These are phyloP conservation scores for Drosophila ustulata DNA, from an alignment of 2,888 invertebrate species.

Conservation along the genomic window DNA sequence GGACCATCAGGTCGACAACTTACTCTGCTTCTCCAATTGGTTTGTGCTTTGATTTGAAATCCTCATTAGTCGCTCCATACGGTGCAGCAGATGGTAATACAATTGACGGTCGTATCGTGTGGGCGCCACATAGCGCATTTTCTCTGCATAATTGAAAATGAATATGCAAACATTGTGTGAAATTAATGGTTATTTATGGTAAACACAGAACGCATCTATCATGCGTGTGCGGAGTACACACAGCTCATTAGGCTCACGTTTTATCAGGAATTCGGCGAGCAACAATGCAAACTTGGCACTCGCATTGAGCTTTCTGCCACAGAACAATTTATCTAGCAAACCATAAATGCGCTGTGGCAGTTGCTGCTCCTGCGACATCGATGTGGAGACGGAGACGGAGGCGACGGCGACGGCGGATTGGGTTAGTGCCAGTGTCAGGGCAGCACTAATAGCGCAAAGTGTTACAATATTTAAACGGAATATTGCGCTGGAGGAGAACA, in stretches of 20 bases:
- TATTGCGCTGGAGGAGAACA: constrained; percentile 65
- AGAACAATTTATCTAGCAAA: constrained; percentile 65
- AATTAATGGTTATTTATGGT: constrained; percentile 53
- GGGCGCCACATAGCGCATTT: constrained; percentile 74
- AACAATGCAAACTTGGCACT: constrained; percentile 74
- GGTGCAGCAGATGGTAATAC: constrained; percentile 71
- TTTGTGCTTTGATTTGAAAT: constrained; percentile 3
- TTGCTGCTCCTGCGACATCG: constrained; percentile 35
- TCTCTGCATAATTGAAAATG: constrained; percentile 57
- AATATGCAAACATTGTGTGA: constrained; percentile 20
- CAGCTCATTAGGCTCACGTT: constrained; percentile 79
- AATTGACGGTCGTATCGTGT: constrained; percentile 76
- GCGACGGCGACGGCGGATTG: constrained; percentile 16
- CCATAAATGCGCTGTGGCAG: constrained; percentile 62
- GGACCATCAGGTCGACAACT: too few species aligned
- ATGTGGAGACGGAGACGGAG: neutral
- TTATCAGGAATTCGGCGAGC: constrained; percentile 78
- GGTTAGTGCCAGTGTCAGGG: constrained; percentile 12
- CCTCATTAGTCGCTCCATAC: constrained; percentile 51
- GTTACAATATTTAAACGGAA: constrained; percentile 53
- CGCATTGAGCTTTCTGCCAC: constrained; percentile 58
- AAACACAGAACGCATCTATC: constrained; percentile 47
- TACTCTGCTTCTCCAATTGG: constrained; percentile 49
- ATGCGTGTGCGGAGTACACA: constrained; percentile 26
- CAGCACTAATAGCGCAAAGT: constrained; percentile 42